Percentiles rank a stretch among this genome's conserved stretches.
These are phyloP conservation scores for Drosophila leonis DNA, from an alignment of 2,888 invertebrate genomes.

Conservation along the genomic window DNA sequence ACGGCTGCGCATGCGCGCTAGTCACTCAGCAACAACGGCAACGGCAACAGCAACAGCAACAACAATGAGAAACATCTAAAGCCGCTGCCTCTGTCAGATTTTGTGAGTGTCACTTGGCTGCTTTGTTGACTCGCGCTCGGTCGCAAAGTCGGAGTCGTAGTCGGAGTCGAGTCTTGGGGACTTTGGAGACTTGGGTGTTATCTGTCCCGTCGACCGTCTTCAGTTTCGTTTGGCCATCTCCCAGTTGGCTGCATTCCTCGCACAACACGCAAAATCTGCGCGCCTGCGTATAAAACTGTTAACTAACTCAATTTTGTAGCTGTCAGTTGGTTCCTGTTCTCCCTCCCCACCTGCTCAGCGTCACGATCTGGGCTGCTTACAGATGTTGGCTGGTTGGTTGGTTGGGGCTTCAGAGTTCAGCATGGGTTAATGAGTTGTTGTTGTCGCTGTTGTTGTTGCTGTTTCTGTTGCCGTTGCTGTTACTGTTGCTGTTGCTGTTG, in stretches of 20 bases:
- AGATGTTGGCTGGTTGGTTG: slow-evolving; percentile 44
- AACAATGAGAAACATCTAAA: slow-evolving; percentile 47
- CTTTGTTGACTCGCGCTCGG: slow-evolving; percentile 45
- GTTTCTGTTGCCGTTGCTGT: slow-evolving; percentile 20
- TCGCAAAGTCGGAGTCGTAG: slow-evolving; percentile 19
- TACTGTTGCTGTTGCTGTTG: slow-evolving; percentile 39
- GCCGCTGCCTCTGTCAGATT: slow-evolving; percentile 77
- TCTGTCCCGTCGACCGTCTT: slow-evolving; percentile 76
- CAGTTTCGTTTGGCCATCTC: slow-evolving; percentile 62
- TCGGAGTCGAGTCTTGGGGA: slow-evolving; percentile 24
- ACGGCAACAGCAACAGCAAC: slow-evolving; percentile 28
- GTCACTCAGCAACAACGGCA: slow-evolving; percentile 64
- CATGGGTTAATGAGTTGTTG: slow-evolving; percentile 81
- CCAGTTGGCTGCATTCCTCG: slow-evolving; percentile 53
- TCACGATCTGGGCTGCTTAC: slow-evolving; percentile 30
- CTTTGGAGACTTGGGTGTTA: slow-evolving; percentile 65
- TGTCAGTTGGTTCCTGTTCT: slow-evolving; percentile 77
- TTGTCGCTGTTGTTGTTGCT: slow-evolving; percentile 42
- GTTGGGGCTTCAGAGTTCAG: slow-evolving; percentile 67
- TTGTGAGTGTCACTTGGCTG: slow-evolving; percentile 79
- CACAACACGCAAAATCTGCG: slow-evolving; percentile 81
- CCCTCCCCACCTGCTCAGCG: background rate
- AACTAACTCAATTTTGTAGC: slow-evolving; percentile 85
- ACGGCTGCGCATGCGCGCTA: slow-evolving; percentile 69
- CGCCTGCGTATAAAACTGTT: slow-evolving; percentile 85